These are phyloP conservation scores for Gymnocephalus cernua DNA, from an alignment of 2,113 vertebrate species.

Conservation along the genomic window DNA sequence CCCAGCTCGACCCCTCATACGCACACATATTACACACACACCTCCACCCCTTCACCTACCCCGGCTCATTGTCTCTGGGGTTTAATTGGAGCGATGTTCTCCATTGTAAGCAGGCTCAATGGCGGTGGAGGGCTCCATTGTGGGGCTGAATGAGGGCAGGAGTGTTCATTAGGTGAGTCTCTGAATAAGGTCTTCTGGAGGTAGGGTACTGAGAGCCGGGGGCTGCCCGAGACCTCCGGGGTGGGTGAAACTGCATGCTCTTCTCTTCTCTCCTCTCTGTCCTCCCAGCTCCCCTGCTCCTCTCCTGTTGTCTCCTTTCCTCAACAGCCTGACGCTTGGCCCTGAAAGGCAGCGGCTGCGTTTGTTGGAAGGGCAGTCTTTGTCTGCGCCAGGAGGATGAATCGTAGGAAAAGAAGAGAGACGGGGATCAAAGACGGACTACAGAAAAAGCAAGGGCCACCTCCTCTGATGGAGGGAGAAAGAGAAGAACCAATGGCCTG, in stretches of 20 bases:
- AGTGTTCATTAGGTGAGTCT: slow-evolving; percentile 89
- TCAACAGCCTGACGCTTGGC: slow-evolving; percentile 85
- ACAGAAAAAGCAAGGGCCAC: slow-evolving; percentile 69
- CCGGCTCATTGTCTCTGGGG: slow-evolving; percentile 83
- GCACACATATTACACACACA: slow-evolving; percentile 78
- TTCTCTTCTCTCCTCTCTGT: slow-evolving; percentile 57
- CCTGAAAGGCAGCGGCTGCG: slow-evolving; percentile 80
- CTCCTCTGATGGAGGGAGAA: slow-evolving; percentile 66
- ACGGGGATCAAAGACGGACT: slow-evolving; percentile 75
- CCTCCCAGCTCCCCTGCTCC: slow-evolving; percentile 63
- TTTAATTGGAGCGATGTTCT: slow-evolving; percentile 89
- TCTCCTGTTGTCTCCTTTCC: slow-evolving; percentile 71
- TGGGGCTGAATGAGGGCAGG: slow-evolving; percentile 86
- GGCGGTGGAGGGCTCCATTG: slow-evolving; percentile 85
- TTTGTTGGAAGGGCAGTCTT: slow-evolving; percentile 80
- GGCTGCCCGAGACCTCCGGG: slow-evolving; percentile 75
- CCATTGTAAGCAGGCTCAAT: slow-evolving; percentile 85
- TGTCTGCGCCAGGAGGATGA: slow-evolving; percentile 74
- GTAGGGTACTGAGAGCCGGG: slow-evolving; percentile 71
- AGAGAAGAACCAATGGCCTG: slow-evolving; percentile 64
- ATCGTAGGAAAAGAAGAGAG: slow-evolving; percentile 67
- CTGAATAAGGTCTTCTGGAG: slow-evolving; percentile 85
- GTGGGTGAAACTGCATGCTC: slow-evolving; percentile 78
- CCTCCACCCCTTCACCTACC: slow-evolving; percentile 79
- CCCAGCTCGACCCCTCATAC: slow-evolving; percentile 76